phyloP scores from a whole-genome alignment of 2,113 vertebrate genomes.

The Eurystomus gularis region DNA sequence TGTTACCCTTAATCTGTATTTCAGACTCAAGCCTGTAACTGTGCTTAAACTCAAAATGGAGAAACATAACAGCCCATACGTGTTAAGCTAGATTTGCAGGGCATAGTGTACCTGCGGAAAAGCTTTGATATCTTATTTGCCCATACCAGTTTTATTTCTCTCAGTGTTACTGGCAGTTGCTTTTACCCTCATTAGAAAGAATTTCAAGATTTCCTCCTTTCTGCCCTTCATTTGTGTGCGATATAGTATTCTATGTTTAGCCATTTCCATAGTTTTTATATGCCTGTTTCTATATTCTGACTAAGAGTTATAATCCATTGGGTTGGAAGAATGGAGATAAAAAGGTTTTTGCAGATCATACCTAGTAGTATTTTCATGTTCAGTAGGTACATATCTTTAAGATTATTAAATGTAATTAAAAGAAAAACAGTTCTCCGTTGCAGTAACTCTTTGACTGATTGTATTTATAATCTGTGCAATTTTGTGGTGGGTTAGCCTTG shows the following conservation, averaged over 20 bases:
- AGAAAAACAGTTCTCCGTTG: background rate
- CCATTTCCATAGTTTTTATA: background rate
- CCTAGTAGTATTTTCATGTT: background rate
- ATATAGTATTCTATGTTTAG: background rate
- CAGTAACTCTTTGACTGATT: background rate
- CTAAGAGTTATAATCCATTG: background rate
- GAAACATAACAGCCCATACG: background rate
- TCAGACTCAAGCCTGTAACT: background rate
- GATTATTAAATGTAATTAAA: background rate
- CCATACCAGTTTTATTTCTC: background rate
- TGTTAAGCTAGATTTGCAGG: background rate
- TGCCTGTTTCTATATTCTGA: background rate
- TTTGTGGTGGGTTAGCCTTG: too few relatives aligned
- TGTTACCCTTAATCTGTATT: background rate
- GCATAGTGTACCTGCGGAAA: background rate
- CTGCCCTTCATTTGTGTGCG: background rate
- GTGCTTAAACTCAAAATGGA: background rate
- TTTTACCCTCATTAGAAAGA: background rate
- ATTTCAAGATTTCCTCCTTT: background rate
- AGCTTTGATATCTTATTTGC: background rate
- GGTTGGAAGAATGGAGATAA: background rate
- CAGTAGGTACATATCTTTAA: background rate
- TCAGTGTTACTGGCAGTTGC: background rate
- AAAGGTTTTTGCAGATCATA: background rate
- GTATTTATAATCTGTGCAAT: background rate